Conservation (phyloP, 2,797 vertebrate genomes). For the Thamnophis elegans region DNA sequence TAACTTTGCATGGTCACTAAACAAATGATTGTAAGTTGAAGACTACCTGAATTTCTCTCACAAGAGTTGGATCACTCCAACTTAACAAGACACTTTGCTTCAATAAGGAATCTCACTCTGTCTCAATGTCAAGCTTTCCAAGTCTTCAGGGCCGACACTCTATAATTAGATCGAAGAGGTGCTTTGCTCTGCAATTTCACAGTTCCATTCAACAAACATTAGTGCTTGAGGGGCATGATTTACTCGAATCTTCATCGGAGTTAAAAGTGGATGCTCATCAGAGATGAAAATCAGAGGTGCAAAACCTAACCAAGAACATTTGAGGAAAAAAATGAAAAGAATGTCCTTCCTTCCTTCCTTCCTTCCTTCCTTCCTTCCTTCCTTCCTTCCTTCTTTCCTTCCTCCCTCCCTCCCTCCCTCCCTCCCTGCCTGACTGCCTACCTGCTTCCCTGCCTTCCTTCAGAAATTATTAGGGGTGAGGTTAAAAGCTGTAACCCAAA, state of each 20-base stretch:
- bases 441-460: not conserved
- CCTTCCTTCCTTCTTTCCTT: not conserved
- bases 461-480: not conserved
- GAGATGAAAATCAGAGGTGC: not conserved
- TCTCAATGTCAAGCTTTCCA: not conserved
- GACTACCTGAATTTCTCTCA: not conserved
- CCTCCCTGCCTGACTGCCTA: accelerated
- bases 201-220: not conserved
- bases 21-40: not conserved
- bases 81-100: not conserved
- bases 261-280: not conserved
- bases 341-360: not conserved
- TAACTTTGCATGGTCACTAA: not conserved
- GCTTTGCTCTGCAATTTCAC: not conserved
- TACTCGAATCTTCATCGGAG: not conserved
- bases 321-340: not conserved
- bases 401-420: not conserved
- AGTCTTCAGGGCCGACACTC: no score
- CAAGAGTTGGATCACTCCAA: not conserved
- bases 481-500: not conserved
- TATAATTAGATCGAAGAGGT: not conserved
- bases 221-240: not conserved
- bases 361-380: not conserved
- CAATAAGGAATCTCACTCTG: not conserved
- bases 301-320: not conserved